Conservation (phyloP, 2,888 invertebrate genomes). For the Congeria kusceri region DNA sequence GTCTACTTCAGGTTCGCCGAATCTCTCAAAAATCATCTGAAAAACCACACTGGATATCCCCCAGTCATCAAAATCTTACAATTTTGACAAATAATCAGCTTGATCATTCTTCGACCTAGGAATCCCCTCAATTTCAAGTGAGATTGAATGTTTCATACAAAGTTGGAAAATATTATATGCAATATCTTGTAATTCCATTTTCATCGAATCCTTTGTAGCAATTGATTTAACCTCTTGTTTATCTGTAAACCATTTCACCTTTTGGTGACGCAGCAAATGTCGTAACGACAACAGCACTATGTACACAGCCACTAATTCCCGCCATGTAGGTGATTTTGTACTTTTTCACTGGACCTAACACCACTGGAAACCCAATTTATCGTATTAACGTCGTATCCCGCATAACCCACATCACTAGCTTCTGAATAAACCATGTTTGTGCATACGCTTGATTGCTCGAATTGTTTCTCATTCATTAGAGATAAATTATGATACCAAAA, state of each 20-base stretch:
- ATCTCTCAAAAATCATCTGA: neutral
- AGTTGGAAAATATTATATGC: slow-evolving; percentile 1
- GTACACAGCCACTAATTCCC: slow-evolving; percentile 21
- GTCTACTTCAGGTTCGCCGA: neutral
- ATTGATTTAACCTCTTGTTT: slow-evolving; percentile 18
- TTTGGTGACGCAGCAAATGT: slow-evolving; percentile 8
- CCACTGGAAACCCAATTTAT: slow-evolving; percentile 18
- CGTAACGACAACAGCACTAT: neutral
- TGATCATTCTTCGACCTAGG: slow-evolving; percentile 19
- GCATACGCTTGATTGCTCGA: neutral
- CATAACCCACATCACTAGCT: slow-evolving; percentile 21
- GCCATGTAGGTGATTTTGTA: slow-evolving; percentile 33
- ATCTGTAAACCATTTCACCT: slow-evolving; percentile 42
- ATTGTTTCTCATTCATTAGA: neutral
- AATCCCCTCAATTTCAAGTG: slow-evolving; percentile 22
- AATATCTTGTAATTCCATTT: too few relatives aligned
- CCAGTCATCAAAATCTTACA: slow-evolving; percentile 10
- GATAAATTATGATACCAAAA: slow-evolving; percentile 1
- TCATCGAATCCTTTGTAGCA: neutral
- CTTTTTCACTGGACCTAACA: slow-evolving; percentile 10
- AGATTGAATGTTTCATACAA: slow-evolving; percentile 8
- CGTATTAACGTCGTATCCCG: slow-evolving; percentile 21
- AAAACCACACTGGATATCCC: slow-evolving; percentile 9
- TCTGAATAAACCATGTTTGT: slow-evolving; percentile 30
- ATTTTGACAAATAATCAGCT: slow-evolving; percentile 36